A percentile compares a stretch with the other conserved stretches of the same genome.
Evolutionary conservation across 1,140 invertebrate genomes (phyloP).

Genomic region (Drosophila tani): DNA sequence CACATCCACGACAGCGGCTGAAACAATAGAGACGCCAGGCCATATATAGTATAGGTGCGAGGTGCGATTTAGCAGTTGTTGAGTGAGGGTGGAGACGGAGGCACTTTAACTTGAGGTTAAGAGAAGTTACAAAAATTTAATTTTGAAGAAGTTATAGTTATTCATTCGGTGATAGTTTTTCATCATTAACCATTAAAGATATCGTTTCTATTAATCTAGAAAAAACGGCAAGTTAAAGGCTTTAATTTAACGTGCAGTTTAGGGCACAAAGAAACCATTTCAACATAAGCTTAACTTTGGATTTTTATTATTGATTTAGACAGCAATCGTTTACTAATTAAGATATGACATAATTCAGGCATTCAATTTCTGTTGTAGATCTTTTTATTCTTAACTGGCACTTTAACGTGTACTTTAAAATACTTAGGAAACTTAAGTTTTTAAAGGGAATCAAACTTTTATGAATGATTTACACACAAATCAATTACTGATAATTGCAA

Average conservation of each 20-base stretch:
- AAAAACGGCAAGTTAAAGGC: not conserved
- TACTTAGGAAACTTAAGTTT: too few relatives aligned
- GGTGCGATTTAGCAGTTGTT: constrained; percentile 1
- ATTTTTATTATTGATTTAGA: not conserved
- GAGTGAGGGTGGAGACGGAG: too few relatives aligned
- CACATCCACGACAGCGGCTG: constrained; percentile 23
- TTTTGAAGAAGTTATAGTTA: not conserved
- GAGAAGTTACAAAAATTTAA: not conserved
- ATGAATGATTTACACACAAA: too few relatives aligned
- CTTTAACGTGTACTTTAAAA: too few relatives aligned
- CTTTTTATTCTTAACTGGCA: too few relatives aligned
- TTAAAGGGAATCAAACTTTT: too few relatives aligned
- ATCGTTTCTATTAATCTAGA: not conserved
- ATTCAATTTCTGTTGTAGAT: not conserved
- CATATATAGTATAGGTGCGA: constrained; percentile 29
- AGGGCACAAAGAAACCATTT: too few relatives aligned
- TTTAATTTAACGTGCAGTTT: not conserved
- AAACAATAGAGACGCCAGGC: constrained; percentile 58
- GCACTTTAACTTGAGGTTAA: not conserved
- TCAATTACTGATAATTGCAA: too few relatives aligned
- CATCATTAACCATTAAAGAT: too few relatives aligned
- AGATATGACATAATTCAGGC: not conserved
- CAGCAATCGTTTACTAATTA: not conserved
- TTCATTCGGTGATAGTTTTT: not conserved
- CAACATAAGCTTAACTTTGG: not conserved